A percentile compares a stretch with the other conserved stretches of the same genome.
These are phyloP conservation scores for Siderastrea siderea DNA, from an alignment of 92 coral and sea anemone genomes.

Conservation along the genomic window DNA sequence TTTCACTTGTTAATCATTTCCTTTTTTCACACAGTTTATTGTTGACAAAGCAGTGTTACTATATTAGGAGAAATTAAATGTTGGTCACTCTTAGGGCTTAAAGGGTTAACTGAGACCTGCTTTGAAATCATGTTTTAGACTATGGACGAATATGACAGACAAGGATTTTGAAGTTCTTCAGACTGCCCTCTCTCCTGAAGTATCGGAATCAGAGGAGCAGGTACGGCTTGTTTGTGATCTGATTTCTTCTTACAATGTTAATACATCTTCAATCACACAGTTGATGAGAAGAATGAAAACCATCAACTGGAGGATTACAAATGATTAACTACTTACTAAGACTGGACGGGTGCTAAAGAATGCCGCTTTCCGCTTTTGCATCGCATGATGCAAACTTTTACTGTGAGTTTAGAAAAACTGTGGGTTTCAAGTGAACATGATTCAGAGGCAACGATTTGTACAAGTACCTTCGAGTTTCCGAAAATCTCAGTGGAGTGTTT, in stretches of 20 bases:
- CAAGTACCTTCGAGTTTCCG: not conserved
- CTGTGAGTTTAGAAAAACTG: not conserved
- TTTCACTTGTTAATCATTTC: too few species aligned
- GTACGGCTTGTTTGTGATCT: constrained; percentile 33
- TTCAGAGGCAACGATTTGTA: not conserved
- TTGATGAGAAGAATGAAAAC: too few species aligned
- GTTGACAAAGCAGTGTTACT: not conserved
- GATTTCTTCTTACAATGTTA: not conserved
- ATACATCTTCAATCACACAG: not conserved
- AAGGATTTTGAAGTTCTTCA: constrained; percentile 92
- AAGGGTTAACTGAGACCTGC: too few species aligned
- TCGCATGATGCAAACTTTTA: too few species aligned
- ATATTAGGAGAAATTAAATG: too few species aligned
- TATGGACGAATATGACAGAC: constrained; percentile 97
- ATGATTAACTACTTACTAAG: too few species aligned
- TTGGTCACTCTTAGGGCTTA: too few species aligned
- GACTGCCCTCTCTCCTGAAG: constrained; percentile 86
- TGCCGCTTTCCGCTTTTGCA: too few species aligned
- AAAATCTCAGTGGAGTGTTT: too few species aligned
- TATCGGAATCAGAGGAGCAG: constrained; percentile 92
- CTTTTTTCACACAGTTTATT: not conserved
- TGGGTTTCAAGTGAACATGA: not conserved
- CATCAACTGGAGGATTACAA: too few species aligned
- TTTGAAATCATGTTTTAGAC: constrained; percentile 47
- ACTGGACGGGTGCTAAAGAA: too few species aligned